Evolutionary conservation across 2,888 invertebrate genomes (phyloP).

Genomic region (Epistrophe eligans): DNA sequence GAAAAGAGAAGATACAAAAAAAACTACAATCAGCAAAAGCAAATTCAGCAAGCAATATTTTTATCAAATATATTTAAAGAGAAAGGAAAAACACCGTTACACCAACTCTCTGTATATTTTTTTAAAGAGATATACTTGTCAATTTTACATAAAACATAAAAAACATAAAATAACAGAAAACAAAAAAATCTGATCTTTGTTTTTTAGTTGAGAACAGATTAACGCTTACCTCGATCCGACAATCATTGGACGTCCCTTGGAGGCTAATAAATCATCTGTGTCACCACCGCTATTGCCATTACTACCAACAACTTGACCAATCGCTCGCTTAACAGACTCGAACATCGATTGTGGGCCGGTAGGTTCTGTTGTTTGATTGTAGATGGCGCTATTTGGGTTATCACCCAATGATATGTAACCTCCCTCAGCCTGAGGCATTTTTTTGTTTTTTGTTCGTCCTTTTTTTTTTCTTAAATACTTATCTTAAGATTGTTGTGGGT

Average conservation of each 20-base stretch:
- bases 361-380: constrained; percentile 84
- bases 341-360: constrained; percentile 83
- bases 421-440: constrained; percentile 84
- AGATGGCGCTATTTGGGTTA: constrained; percentile 81
- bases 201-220: background rate
- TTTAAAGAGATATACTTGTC: constrained; percentile 6
- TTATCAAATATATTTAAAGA: constrained; percentile 2
- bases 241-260: constrained; percentile 81
- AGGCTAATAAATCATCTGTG: constrained; percentile 81
- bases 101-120: constrained; percentile 61
- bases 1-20: constrained; percentile 15
- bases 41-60: constrained; percentile 47
- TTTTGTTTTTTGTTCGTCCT: constrained; percentile 33
- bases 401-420: constrained; percentile 83
- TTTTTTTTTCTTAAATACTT: constrained; percentile 58
- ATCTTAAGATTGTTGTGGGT: constrained; percentile 45
- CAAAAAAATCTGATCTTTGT: background rate
- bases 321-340: constrained; percentile 83
- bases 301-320: constrained; percentile 83
- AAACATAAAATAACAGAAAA: constrained; percentile 1
- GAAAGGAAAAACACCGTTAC: constrained; percentile 52
- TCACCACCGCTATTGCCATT: constrained; percentile 77
- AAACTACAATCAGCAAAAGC: constrained; percentile 47
- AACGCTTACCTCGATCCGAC: constrained; percentile 83
- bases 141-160: constrained; percentile 33